These are phyloP conservation scores for Lasiurus cinereus DNA, from an alignment of 2,113 vertebrate genomes.

Conservation along the genomic window DNA sequence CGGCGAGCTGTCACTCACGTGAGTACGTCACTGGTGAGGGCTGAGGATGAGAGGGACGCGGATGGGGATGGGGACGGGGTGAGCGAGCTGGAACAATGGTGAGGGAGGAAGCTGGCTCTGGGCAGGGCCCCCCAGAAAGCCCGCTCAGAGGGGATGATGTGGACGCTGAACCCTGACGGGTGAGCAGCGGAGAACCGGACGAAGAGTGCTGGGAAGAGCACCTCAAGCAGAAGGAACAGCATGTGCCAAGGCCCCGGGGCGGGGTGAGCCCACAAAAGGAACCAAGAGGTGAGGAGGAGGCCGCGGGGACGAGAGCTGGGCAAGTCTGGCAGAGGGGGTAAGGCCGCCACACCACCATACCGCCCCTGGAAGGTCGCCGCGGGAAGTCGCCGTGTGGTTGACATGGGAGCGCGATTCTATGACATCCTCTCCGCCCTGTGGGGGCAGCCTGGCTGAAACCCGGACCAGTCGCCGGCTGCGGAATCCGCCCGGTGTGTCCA, in stretches of 20 bases:
- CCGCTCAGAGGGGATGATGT: neutral
- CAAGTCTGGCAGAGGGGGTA: accelerated
- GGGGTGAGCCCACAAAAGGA: neutral
- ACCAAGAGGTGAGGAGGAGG: neutral
- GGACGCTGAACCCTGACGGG: neutral
- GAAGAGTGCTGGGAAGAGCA: neutral
- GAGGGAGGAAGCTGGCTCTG: neutral
- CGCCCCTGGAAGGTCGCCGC: neutral
- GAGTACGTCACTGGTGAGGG: neutral
- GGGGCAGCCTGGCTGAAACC: neutral
- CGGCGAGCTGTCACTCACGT: neutral
- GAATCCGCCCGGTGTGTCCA: neutral
- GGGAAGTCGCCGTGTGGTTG: neutral
- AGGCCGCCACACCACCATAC: neutral
- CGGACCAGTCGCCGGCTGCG: neutral
- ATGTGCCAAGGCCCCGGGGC: neutral
- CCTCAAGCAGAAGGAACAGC: neutral
- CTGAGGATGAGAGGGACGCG: neutral
- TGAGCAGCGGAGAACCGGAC: neutral
- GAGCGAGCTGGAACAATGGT: neutral
- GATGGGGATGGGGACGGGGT: neutral
- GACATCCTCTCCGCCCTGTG: neutral
- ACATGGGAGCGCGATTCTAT: neutral
- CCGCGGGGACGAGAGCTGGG: neutral
- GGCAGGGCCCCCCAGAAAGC: neutral